Evolutionary conservation across 2,888 invertebrate species (phyloP).

Genomic region (Trichopoda pennipes): DNA sequence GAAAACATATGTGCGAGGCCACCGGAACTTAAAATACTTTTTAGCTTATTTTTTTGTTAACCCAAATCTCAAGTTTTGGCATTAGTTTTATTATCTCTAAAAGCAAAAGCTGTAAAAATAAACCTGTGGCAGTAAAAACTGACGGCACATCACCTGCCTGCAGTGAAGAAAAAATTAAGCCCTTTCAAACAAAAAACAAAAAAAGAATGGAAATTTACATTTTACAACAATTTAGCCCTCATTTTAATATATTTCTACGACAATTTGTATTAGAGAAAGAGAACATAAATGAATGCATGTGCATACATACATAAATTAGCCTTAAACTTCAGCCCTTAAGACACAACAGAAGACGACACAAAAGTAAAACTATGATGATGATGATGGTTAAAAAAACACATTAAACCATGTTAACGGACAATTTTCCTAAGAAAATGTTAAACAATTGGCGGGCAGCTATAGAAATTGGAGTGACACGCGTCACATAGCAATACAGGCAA

Average conservation of each 20-base stretch:
- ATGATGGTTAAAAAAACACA: too few species aligned
- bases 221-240: slow-evolving; percentile 56
- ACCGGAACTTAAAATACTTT: too few species aligned
- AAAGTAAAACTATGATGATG: slow-evolving; percentile 52
- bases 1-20: too few species aligned
- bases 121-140: slow-evolving; percentile 15
- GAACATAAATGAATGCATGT: not conserved
- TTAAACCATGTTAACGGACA: slow-evolving; percentile 47
- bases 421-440: slow-evolving; percentile 53
- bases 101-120: not conserved
- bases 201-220: too few species aligned
- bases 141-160: slow-evolving; percentile 54
- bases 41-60: too few species aligned
- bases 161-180: slow-evolving; percentile 19
- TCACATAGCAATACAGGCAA: slow-evolving; percentile 48
- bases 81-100: not conserved
- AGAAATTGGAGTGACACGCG: slow-evolving; percentile 54
- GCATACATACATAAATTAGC: slow-evolving; percentile 44
- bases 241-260: slow-evolving; percentile 33
- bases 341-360: slow-evolving; percentile 11
- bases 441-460: slow-evolving; percentile 57
- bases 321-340: slow-evolving; percentile 62
- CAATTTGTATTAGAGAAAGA: slow-evolving; percentile 52
- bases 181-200: slow-evolving; percentile 23
- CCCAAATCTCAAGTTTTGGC: not conserved